Percentiles rank a stretch among this genome's conserved stretches.
Evolutionary conservation across 2,888 invertebrate genomes (phyloP).

Genomic region (Synanthedon tipuliformis): DNA sequence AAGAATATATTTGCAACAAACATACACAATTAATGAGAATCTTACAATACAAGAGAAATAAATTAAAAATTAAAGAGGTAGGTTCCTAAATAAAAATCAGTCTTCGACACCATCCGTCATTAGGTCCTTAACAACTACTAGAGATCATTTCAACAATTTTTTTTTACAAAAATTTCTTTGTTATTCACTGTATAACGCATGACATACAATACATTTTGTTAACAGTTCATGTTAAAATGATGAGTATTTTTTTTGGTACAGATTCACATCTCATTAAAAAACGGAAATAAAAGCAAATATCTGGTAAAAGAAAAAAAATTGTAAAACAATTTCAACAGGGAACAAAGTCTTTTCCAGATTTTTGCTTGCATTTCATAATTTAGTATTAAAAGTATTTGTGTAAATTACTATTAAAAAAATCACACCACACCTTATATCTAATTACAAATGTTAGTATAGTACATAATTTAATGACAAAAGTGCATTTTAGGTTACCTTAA

Average conservation of each 20-base stretch:
- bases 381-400: neutral
- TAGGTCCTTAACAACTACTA: slow-evolving; percentile 31
- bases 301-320: too few relatives aligned
- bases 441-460: slow-evolving; percentile 30
- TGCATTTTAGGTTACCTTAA: neutral
- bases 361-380: slow-evolving; percentile 15
- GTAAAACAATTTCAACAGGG: too few relatives aligned
- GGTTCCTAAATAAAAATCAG: slow-evolving; percentile 30
- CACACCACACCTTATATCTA: slow-evolving; percentile 67
- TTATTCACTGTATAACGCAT: neutral
- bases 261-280: neutral
- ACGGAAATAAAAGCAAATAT: neutral
- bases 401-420: slow-evolving; percentile 20
- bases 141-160: slow-evolving; percentile 36
- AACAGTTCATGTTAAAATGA: neutral
- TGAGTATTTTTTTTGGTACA: neutral
- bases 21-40: slow-evolving; percentile 60
- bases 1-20: slow-evolving; percentile 70
- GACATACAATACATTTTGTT: neutral
- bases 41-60: slow-evolving; percentile 31
- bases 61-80: slow-evolving; percentile 40
- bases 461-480: neutral
- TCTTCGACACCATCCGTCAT: slow-evolving; percentile 31
- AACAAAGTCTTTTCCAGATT: slow-evolving; percentile 1
- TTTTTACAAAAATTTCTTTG: neutral